These are phyloP conservation scores for Drosophila navojoa DNA, from an alignment of 1,140 invertebrate species.

Conservation along the genomic window DNA sequence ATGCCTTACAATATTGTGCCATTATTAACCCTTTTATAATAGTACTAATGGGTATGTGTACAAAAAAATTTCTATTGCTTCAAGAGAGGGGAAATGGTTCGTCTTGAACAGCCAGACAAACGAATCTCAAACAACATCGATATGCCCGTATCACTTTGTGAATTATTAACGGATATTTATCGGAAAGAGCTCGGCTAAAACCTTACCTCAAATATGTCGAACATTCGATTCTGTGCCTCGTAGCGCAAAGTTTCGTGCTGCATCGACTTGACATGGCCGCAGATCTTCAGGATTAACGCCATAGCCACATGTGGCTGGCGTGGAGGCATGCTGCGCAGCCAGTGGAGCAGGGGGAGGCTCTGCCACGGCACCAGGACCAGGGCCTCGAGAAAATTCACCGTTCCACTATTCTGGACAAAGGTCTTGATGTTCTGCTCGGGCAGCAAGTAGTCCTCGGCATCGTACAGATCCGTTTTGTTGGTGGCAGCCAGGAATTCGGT, in stretches of 20 bases:
- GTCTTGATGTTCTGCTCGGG: conserved; percentile 16
- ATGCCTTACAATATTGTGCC: no score
- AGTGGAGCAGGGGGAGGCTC: conserved; percentile 46
- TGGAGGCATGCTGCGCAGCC: conserved; percentile 34
- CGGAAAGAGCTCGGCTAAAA: no score
- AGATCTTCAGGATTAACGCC: conserved; percentile 41
- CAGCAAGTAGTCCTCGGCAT: conserved; percentile 37
- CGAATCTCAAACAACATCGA: no score
- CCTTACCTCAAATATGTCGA: conserved; percentile 33
- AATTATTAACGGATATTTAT: no score
- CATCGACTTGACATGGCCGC: conserved; percentile 29
- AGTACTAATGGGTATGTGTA: no score
- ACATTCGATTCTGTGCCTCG: conserved; percentile 28
- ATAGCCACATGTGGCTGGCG: conserved; percentile 21
- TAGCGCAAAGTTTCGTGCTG: conserved; percentile 41
- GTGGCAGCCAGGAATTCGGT: conserved; percentile 35
- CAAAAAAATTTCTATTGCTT: no score
- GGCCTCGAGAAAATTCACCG: conserved; percentile 23
- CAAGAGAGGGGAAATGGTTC: no score
- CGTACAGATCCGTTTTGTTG: conserved; percentile 52
- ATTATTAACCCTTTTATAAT: no score
- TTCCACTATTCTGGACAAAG: conserved; percentile 26
- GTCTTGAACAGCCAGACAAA: no score
- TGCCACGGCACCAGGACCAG: conserved; percentile 44
- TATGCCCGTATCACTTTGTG: no score